Conservation (phyloP, 2,797 vertebrate genomes). For the Manis javanica region DNA sequence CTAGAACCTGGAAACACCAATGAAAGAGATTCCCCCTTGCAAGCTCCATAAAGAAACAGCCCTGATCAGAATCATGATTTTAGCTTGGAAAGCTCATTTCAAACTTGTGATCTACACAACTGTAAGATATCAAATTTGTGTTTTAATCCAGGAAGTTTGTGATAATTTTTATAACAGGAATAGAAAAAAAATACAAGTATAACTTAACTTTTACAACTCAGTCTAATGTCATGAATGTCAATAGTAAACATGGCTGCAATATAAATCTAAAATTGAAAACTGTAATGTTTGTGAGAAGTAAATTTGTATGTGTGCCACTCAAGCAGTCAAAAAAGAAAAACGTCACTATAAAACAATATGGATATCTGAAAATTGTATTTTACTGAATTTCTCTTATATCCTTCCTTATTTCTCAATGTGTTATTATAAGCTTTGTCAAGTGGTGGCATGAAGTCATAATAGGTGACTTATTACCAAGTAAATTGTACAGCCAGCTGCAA, state of each 20-base stretch:
- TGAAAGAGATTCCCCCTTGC: not conserved
- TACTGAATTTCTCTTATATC: not conserved
- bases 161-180: not conserved
- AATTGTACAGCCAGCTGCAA: not conserved
- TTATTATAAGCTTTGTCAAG: conserved; percentile 9
- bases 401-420: not conserved
- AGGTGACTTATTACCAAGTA: not conserved
- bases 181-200: not conserved
- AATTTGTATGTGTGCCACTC: not conserved
- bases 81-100: not conserved
- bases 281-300: not conserved
- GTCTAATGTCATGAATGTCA: not conserved
- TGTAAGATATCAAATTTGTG: not conserved
- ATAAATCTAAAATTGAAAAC: not conserved
- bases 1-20: not conserved
- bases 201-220: not conserved
- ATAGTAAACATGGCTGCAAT: not conserved
- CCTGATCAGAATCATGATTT: not conserved
- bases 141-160: not conserved
- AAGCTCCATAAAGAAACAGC: not conserved
- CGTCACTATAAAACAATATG: not conserved
- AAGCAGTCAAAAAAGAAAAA: not conserved
- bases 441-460: not conserved
- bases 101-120: not conserved
- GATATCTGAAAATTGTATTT: not conserved